These are phyloP conservation scores for Catamblyrhynchus diadema DNA, from an alignment of 2,797 vertebrate genomes.

Conservation along the genomic window DNA sequence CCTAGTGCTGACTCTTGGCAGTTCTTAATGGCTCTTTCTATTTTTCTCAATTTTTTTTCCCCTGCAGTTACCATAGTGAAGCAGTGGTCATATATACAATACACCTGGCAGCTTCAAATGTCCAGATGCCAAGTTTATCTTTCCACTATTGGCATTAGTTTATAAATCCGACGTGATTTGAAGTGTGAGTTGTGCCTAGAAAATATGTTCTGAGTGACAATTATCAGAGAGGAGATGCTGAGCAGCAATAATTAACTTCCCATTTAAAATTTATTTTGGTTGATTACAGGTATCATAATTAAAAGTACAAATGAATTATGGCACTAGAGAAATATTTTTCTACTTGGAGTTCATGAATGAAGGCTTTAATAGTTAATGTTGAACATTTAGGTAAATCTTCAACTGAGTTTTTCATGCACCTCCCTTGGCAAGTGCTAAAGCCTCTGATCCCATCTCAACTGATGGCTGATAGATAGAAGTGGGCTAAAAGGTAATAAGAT, in stretches of 20 bases:
- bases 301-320: background rate
- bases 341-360: background rate
- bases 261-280: background rate
- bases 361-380: background rate
- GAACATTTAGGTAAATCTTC: background rate
- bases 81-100: slow-evolving; percentile 15
- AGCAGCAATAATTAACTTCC: background rate
- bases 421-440: background rate
- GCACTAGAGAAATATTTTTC: background rate
- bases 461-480: background rate
- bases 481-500: slow-evolving; percentile 23
- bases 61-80: slow-evolving; percentile 36
- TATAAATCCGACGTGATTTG: background rate
- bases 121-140: slow-evolving; percentile 40
- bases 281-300: background rate
- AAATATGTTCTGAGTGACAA: background rate
- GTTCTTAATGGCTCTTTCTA: slow-evolving; percentile 1
- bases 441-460: background rate
- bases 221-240: background rate
- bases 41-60: background rate
- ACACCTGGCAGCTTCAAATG: slow-evolving; percentile 34
- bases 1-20: background rate
- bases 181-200: background rate
- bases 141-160: background rate
- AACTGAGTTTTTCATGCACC: background rate